A percentile compares a stretch with the other conserved stretches of the same genome.
Evolutionary conservation across 2,888 invertebrate species (phyloP).

Genomic region (Drosophila algonquin): DNA sequence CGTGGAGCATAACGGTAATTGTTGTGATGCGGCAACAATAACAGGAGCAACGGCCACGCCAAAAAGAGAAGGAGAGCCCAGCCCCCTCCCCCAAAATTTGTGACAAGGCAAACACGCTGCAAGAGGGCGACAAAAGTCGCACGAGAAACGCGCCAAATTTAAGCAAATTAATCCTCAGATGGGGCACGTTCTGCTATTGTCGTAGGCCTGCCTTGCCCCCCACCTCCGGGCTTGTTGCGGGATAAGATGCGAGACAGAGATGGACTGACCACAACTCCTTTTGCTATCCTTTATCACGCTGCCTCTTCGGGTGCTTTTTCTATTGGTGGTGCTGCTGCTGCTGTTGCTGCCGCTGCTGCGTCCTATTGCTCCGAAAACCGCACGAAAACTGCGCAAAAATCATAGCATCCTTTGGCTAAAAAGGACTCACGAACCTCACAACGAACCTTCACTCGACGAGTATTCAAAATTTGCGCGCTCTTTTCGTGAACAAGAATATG

Average conservation of each 20-base stretch:
- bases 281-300: slow-evolving; percentile 15
- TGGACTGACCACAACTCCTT: slow-evolving; percentile 26
- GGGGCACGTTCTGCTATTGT: background rate
- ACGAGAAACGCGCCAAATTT: slow-evolving; percentile 32
- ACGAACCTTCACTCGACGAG: slow-evolving; percentile 12
- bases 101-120: too few relatives aligned
- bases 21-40: slow-evolving; percentile 7
- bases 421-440: slow-evolving; percentile 53
- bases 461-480: slow-evolving; percentile 10
- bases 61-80: background rate
- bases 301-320: slow-evolving; percentile 23
- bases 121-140: slow-evolving; percentile 12
- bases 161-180: background rate
- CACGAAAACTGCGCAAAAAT: slow-evolving; percentile 80
- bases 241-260: background rate
- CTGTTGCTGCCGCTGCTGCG: slow-evolving; percentile 56
- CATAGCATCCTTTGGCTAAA: slow-evolving; percentile 68
- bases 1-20: slow-evolving; percentile 1
- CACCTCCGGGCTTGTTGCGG: background rate
- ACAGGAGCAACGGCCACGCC: background rate
- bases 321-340: slow-evolving; percentile 22
- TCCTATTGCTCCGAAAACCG: slow-evolving; percentile 78
- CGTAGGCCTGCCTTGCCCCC: background rate
- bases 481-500: slow-evolving; percentile 2
- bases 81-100: background rate